A percentile compares a stretch with the other conserved stretches of the same genome.
Evolutionary conservation across 2,888 invertebrate genomes (phyloP).

Genomic region (Cylloceria caligata): DNA sequence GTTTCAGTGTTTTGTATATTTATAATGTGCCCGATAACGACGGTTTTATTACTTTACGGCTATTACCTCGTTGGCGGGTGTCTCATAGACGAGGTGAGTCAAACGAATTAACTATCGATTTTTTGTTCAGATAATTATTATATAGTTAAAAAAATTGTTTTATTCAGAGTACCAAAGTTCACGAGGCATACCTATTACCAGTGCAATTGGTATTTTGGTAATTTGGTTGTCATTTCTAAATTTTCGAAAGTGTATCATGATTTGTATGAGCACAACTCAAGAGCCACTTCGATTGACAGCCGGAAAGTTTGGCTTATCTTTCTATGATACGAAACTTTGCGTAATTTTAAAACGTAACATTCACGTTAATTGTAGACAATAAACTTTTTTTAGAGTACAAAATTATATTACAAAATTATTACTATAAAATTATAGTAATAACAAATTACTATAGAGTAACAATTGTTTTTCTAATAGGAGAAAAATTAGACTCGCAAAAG

Average conservation of each 20-base stretch:
- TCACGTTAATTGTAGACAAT: constrained; percentile 11
- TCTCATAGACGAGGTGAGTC: constrained; percentile 68
- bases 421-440: too few species aligned
- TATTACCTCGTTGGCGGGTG: constrained; percentile 70
- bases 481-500: too few species aligned
- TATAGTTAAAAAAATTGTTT: too few species aligned
- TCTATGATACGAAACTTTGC: constrained; percentile 65
- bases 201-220: constrained; percentile 86
- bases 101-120: background rate
- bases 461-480: too few species aligned
- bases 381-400: background rate
- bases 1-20: constrained; percentile 57
- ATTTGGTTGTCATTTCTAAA: constrained; percentile 85
- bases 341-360: background rate
- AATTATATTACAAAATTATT: too few species aligned
- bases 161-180: constrained; percentile 84
- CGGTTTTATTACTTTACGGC: constrained; percentile 62
- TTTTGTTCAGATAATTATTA: background rate
- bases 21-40: constrained; percentile 61
- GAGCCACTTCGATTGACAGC: constrained; percentile 85
- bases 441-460: too few species aligned
- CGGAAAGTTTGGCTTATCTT: constrained; percentile 83
- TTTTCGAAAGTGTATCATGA: constrained; percentile 84
- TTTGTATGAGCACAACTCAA: constrained; percentile 86
- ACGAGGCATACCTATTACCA: constrained; percentile 86